phyloP scores from a whole-genome alignment of 2,888 invertebrate species.

The Galerucella pusilla region DNA sequence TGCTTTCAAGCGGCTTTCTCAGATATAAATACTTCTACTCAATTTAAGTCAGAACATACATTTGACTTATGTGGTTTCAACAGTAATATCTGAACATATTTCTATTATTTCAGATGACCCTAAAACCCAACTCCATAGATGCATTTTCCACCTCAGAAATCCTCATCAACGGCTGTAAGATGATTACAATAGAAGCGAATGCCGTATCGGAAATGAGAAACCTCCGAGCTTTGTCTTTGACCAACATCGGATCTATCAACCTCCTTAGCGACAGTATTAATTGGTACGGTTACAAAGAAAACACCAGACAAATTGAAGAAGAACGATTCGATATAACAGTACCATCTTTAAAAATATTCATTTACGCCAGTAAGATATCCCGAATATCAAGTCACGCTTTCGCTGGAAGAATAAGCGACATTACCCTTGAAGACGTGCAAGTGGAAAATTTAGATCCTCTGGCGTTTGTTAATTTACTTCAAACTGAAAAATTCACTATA shows the following conservation, averaged over 20 bases:
- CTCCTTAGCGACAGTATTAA: slow-evolving; percentile 72
- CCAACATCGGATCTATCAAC: slow-evolving; percentile 72
- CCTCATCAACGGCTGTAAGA: slow-evolving; percentile 74
- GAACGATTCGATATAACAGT: slow-evolving; percentile 55
- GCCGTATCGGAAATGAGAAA: slow-evolving; percentile 72
- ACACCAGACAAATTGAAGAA: slow-evolving; percentile 50
- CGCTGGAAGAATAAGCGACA: slow-evolving; percentile 77
- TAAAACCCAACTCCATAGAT: slow-evolving; percentile 57
- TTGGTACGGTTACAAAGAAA: slow-evolving; percentile 65
- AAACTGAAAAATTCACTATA: slow-evolving; percentile 71
- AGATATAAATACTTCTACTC: not conserved
- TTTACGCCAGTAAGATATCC: slow-evolving; percentile 64
- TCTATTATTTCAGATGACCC: slow-evolving; percentile 57
- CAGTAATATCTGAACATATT: slow-evolving; percentile 1
- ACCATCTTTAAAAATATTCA: slow-evolving; percentile 62
- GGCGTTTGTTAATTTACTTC: slow-evolving; percentile 77
- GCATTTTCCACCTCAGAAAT: slow-evolving; percentile 63
- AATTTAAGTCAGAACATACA: not conserved
- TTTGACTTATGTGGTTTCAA: not conserved
- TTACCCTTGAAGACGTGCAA: slow-evolving; percentile 72
- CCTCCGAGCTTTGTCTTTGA: slow-evolving; percentile 73
- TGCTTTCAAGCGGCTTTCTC: no score
- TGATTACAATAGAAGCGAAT: slow-evolving; percentile 70
- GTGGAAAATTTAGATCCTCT: slow-evolving; percentile 75
- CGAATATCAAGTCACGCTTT: slow-evolving; percentile 70